Conservation (phyloP, 2,113 vertebrate genomes). For the Pseudorasbora parva region DNA sequence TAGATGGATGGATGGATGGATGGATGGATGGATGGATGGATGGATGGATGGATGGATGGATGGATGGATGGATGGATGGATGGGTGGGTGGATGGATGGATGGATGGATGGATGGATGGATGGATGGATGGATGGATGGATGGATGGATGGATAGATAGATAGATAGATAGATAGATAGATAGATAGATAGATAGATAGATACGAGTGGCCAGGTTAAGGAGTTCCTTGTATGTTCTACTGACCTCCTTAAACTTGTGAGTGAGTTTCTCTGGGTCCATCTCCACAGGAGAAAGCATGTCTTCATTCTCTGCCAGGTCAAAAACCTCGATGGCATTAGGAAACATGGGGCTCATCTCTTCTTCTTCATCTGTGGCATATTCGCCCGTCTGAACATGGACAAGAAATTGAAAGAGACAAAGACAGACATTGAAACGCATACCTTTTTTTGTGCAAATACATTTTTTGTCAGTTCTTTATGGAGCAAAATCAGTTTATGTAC, state of each 20-base stretch:
- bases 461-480: not conserved
- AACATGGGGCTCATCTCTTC: constrained; percentile 97
- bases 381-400: constrained; percentile 83
- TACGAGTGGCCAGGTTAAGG: not conserved
- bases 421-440: not conserved
- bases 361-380: constrained; percentile 90
- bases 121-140: too few relatives aligned
- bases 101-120: too few relatives aligned
- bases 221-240: not conserved
- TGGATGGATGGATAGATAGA: too few relatives aligned
- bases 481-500: not conserved
- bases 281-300: constrained; percentile 90
- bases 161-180: too few relatives aligned
- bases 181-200: too few relatives aligned
- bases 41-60: too few relatives aligned
- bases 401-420: not conserved
- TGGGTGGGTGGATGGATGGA: too few relatives aligned
- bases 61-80: too few relatives aligned
- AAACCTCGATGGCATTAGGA: constrained; percentile 93
- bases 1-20: too few relatives aligned
- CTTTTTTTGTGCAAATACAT: not conserved
- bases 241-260: constrained; percentile 98
- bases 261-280: constrained; percentile 94
- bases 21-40: too few relatives aligned
- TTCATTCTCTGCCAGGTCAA: constrained; percentile 92